Evolutionary conservation across 2,113 vertebrate genomes (phyloP).

Genomic region (Callipepla californica): DNA sequence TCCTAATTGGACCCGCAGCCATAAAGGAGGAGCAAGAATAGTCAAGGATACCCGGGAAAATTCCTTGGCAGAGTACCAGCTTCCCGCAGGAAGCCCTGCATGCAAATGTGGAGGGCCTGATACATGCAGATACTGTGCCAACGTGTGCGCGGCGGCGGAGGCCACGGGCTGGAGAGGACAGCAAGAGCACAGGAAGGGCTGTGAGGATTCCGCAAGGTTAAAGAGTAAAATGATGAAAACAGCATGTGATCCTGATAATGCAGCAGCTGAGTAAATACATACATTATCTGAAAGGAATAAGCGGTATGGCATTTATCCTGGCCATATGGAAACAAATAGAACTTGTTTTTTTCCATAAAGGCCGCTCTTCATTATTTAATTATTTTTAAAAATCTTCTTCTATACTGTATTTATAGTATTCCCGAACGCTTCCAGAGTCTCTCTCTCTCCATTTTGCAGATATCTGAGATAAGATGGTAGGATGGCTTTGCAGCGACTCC

Average conservation of each 20-base stretch:
- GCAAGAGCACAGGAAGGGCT: neutral
- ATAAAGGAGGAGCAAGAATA: neutral
- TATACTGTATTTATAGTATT: conserved; percentile 52
- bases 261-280: conserved; percentile 20
- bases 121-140: neutral
- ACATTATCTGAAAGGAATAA: conserved; percentile 48
- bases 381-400: neutral
- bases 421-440: neutral
- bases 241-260: neutral
- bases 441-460: neutral
- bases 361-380: conserved; percentile 45
- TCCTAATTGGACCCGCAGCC: neutral
- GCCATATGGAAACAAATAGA: conserved; percentile 69
- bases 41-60: conserved; percentile 41
- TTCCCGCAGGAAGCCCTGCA: conserved; percentile 23
- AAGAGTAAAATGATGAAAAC: neutral
- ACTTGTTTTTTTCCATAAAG: conserved; percentile 54
- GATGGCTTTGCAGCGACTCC: neutral
- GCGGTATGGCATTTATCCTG: conserved; percentile 46
- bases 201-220: neutral
- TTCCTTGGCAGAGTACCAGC: conserved; percentile 45
- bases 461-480: neutral
- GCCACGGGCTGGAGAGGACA: neutral
- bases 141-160: neutral
- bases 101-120: neutral